Base-by-base conservation (phyloP, 2,113 vertebrate genomes). In the Thermophis baileyi region DNA sequence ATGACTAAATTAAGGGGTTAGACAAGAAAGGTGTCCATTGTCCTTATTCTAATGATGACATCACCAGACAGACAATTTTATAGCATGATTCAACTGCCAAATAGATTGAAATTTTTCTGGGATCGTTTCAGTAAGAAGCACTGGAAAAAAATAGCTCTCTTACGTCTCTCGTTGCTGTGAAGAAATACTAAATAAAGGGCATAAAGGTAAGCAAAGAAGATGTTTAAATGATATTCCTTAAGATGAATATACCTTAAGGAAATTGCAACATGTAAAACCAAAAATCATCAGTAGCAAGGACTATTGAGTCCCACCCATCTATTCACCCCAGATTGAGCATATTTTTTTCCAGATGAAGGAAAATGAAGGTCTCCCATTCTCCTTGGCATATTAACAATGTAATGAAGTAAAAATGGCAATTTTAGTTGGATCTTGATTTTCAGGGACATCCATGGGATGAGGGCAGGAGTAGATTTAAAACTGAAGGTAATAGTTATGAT, bases 351-450 rank as follows among this genome's bases (percentile, higher is more conserved):
- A 91, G 22, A 14, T 10, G 24, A 85, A 44, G 6, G 6, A 46
- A 9, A 60, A 55, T 25, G 35, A 30, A 91, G 44, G 2, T 9
- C 0, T 87, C 46, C 40, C 90, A 57, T 51, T 16, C 49, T 89
- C 63, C 55, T 91, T 4, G 88, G 74, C 90, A 92, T 89, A 93
- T 20, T 85, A 18, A 16, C 49, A 94, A 94, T 1, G 92, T 51
- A 86, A 86, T 91, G 95, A 85, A 91, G 54, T 89, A 96, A 95
- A 93, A 93, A 30, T 86, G 69, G 91, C 91, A 54, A 93, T 85
- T 88, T 44, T 27, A 40, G 22, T 89, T 57, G 35, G 46, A 54
- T 54, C n/a, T 53, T 88, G 51, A 40, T 54, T 57, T 89, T 89
- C 63, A 69, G 12, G 12, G 12, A 35, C 63, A 35, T 69, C 30